phyloP scores from a whole-genome alignment of 2,113 vertebrate species.

The Hyperopisus bebe region DNA sequence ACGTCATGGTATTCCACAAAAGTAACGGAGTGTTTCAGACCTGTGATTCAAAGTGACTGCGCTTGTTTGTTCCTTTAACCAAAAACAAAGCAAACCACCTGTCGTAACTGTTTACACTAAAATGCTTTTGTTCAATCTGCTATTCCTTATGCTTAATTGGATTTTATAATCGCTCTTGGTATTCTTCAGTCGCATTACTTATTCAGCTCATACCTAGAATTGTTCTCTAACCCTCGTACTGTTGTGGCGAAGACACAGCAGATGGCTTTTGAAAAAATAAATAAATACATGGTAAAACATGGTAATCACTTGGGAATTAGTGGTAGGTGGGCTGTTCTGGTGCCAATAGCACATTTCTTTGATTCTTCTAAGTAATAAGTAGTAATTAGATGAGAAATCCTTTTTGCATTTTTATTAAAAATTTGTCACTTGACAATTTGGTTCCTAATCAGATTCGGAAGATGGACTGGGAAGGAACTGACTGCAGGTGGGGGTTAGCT shows the following conservation, averaged over 20 bases:
- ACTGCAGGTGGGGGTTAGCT: background rate
- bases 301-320: background rate
- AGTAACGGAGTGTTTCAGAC: background rate
- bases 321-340: slow-evolving; percentile 26
- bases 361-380: slow-evolving; percentile 30
- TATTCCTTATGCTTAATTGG: background rate
- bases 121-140: slow-evolving; percentile 1
- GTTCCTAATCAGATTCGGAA: slow-evolving; percentile 53
- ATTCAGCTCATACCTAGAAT: slow-evolving; percentile 43
- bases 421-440: slow-evolving; percentile 56
- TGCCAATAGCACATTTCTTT: slow-evolving; percentile 53
- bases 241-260: background rate
- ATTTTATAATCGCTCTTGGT: background rate
- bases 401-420: background rate
- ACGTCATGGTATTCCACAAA: background rate
- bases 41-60: background rate
- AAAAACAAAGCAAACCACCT: background rate
- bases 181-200: background rate
- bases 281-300: background rate
- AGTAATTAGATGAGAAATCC: slow-evolving; percentile 31
- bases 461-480: slow-evolving; percentile 61
- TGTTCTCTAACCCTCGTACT: slow-evolving; percentile 57
- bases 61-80: background rate
- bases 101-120: slow-evolving; percentile 15
- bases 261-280: background rate